These are phyloP conservation scores for Polydrusus pterygomalis DNA, from an alignment of 2,888 invertebrate species.

Conservation along the genomic window DNA sequence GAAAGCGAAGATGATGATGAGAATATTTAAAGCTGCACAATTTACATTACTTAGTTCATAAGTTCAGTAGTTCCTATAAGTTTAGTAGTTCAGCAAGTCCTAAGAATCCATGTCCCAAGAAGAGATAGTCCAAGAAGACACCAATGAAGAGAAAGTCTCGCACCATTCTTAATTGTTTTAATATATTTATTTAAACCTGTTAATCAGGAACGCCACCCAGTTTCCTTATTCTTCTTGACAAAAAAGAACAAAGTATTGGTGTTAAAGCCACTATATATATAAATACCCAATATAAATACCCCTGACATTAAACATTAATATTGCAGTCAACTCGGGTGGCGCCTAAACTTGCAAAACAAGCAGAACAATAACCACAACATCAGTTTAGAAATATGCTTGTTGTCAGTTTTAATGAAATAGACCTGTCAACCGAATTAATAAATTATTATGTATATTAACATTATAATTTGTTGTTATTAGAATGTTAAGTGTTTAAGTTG, in stretches of 20 bases:
- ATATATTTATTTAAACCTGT: too few species aligned
- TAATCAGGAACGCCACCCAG: too few species aligned
- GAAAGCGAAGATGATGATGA: too few species aligned
- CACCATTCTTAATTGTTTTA: too few species aligned
- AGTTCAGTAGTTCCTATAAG: too few species aligned
- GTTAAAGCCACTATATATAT: background rate
- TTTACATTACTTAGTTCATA: too few species aligned
- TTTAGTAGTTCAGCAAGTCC: too few species aligned
- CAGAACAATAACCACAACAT: slow-evolving; percentile 37
- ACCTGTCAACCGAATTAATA: slow-evolving; percentile 30
- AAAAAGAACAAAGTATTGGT: background rate
- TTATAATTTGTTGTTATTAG: slow-evolving; percentile 1
- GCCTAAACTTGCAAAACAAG: slow-evolving; percentile 42
- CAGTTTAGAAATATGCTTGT: slow-evolving; percentile 28
- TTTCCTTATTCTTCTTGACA: too few species aligned
- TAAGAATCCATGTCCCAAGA: too few species aligned
- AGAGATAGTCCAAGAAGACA: too few species aligned
- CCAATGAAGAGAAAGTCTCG: too few species aligned
- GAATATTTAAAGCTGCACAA: too few species aligned
- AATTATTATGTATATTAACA: slow-evolving; percentile 26
- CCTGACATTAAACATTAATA: slow-evolving; percentile 27
- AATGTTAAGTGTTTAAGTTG: slow-evolving; percentile 4
- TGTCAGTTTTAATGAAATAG: slow-evolving; percentile 17
- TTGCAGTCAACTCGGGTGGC: slow-evolving; percentile 19
- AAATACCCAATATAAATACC: slow-evolving; percentile 14